Evolutionary conservation across 2,113 vertebrate species (phyloP), one percentile per base, ranked within the genome.

Genomic region (Cnemophilus loriae): DNA sequence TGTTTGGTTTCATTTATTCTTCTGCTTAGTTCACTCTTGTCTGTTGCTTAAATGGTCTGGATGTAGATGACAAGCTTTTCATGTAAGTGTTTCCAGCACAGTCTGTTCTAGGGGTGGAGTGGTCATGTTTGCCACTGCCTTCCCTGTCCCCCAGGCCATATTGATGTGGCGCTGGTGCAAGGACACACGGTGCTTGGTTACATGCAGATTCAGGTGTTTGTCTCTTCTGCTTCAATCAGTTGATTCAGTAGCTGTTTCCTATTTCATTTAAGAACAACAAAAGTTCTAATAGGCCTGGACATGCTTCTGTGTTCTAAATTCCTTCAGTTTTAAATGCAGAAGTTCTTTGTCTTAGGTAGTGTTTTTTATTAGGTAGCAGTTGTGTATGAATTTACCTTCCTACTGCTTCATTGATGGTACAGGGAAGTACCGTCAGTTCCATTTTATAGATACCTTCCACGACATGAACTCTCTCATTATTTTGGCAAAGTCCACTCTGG

Each of bases 1-100:
- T 86, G 17, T 71, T 92, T 70, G 44, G 11, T 89, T 90, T 88
- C 63, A 63, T 91, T 93, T 53, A 85, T 81, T 93, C 24, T 80
- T 86, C 60, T 77, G 63, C 53, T 67, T 81, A 55, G 18, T 74
- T 95, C 39, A 12, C 79, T 84, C 30, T 89, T 30, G 55, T 84
- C 20, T 53, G 49, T 60, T 81, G 41, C 16, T 90, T 70, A 60
- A 30, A 78, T 63, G 35, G 21, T 84, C 27, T 93, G 44, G 17
- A n/a, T 84, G 52, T 47, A 52, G 59, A 39, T 77, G 52, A 26
- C 11, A 47, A 47, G 30, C 39, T 84, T 92, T 57, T 57, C 18
- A 3, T 13, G 2, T 28, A 13, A 33, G 19, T 79, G 9, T 79
- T 88, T 69, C 20, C 61, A 83, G 27, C 49, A 55, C 56, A 39